A percentile compares a stretch with the other conserved stretches of the same genome.
Conservation (phyloP, 2,113 vertebrate species). For the Lepus americanus region DNA sequence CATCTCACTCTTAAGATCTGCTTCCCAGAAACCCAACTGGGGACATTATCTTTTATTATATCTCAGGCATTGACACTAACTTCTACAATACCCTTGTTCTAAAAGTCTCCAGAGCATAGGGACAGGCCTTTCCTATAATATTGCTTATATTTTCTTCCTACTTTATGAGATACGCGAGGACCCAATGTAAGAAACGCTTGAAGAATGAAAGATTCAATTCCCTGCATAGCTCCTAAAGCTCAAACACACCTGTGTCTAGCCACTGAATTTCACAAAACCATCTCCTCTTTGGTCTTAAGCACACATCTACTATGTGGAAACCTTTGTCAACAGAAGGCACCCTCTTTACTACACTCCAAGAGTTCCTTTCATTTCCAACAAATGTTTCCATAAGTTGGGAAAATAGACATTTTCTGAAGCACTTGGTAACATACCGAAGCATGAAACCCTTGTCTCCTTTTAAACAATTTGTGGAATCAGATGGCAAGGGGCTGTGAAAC, state of each 20-base stretch:
- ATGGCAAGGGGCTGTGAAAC: conserved; percentile 52
- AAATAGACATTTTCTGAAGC: conserved; percentile 9
- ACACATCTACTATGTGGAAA: background rate
- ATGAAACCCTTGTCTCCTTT: conserved; percentile 10
- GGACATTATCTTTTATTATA: conserved; percentile 3
- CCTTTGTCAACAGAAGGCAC: background rate
- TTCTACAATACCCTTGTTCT: background rate
- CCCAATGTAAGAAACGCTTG: background rate
- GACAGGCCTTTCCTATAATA: background rate
- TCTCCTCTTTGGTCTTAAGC: background rate
- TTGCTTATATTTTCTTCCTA: background rate
- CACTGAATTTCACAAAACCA: background rate
- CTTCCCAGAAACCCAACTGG: background rate
- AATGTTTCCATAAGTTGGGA: background rate
- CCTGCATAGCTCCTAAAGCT: background rate
- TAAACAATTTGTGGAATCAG: background rate
- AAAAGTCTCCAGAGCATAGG: background rate
- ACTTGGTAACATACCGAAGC: conserved; percentile 5
- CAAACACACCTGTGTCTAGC: background rate
- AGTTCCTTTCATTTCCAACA: background rate
- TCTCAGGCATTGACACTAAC: background rate
- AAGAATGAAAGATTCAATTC: background rate
- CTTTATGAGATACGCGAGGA: background rate
- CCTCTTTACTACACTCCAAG: background rate
- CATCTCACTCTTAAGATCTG: background rate